Evolutionary conservation across 2,797 vertebrate genomes (phyloP).

Genomic region (Pagetopsis macropterus): DNA sequence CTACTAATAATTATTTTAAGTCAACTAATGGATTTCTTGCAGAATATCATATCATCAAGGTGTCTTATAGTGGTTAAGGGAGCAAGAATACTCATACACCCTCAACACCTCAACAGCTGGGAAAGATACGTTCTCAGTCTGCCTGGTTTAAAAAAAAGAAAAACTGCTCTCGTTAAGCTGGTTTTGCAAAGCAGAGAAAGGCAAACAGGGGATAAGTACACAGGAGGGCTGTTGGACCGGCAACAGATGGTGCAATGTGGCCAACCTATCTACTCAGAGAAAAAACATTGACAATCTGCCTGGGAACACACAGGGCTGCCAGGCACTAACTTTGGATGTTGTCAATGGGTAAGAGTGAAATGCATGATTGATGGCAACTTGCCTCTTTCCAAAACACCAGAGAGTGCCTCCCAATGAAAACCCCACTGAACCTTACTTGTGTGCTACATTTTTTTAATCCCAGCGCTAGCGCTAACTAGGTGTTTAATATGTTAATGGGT

Average conservation of each 20-base stretch:
- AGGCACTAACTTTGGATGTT: constrained; percentile 56
- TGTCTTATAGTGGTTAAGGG: not conserved
- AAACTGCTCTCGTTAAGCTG: no score
- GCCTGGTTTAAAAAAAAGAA: not conserved
- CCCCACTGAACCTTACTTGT: constrained; percentile 30
- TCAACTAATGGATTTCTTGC: no score
- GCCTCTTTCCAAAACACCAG: constrained; percentile 62
- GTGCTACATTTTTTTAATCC: constrained; percentile 33
- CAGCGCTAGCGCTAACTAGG: constrained; percentile 6
- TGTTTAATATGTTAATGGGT: constrained; percentile 25
- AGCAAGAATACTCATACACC: not conserved
- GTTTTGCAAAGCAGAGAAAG: constrained; percentile 42
- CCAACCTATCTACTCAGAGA: constrained; percentile 65
- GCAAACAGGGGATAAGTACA: constrained; percentile 64
- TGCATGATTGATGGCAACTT: constrained; percentile 60
- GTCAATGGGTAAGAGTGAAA: constrained; percentile 62
- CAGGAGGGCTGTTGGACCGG: constrained; percentile 63
- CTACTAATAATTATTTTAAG: no score
- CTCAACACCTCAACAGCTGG: constrained; percentile 16
- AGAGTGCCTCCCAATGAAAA: constrained; percentile 37
- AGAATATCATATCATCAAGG: no score
- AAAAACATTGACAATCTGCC: constrained; percentile 68
- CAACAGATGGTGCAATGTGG: constrained; percentile 69
- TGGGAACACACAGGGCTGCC: constrained; percentile 67
- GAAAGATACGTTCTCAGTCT: constrained; percentile 27